A percentile compares a stretch with the other conserved stretches of the same genome.
Conservation (phyloP, 2,888 invertebrate genomes). For the Cyaniris semiargus region DNA sequence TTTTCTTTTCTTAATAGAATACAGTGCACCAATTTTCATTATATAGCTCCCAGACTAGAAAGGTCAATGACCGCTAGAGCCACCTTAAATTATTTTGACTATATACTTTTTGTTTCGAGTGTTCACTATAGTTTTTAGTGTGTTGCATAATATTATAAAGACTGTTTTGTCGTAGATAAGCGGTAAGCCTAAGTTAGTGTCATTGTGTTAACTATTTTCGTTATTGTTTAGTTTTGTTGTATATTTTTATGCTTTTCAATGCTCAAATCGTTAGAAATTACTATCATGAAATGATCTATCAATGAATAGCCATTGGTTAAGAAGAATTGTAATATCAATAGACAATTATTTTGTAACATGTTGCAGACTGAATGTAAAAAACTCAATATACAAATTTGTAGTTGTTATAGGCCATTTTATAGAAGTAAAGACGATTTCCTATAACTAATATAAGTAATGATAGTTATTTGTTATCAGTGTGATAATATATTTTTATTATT, state of each 20-base stretch:
- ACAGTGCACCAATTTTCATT: too few species aligned
- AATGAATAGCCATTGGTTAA: constrained; percentile 7
- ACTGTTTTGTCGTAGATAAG: not conserved
- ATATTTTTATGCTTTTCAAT: constrained; percentile 62
- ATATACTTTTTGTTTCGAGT: too few species aligned
- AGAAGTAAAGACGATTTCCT: constrained; percentile 38
- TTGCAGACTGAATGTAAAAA: not conserved
- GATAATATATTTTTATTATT: constrained; percentile 63
- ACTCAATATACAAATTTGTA: not conserved
- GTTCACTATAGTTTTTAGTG: too few species aligned
- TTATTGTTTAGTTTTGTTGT: constrained; percentile 67
- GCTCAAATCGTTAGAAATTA: constrained; percentile 48
- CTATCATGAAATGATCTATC: constrained; percentile 38
- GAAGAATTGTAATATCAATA: constrained; percentile 10
- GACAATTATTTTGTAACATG: constrained; percentile 7
- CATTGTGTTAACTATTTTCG: constrained; percentile 59
- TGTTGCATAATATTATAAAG: not conserved
- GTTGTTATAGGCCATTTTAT: constrained; percentile 15
- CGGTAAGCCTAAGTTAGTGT: constrained; percentile 50
- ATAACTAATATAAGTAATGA: constrained; percentile 42
- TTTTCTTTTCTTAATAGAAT: too few species aligned
- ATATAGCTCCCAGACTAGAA: too few species aligned
- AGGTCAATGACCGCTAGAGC: too few species aligned
- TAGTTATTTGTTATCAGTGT: constrained; percentile 63
- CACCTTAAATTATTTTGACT: too few species aligned